phyloP scores from a whole-genome alignment of 2,113 vertebrate species.

The Clupea harengus region DNA sequence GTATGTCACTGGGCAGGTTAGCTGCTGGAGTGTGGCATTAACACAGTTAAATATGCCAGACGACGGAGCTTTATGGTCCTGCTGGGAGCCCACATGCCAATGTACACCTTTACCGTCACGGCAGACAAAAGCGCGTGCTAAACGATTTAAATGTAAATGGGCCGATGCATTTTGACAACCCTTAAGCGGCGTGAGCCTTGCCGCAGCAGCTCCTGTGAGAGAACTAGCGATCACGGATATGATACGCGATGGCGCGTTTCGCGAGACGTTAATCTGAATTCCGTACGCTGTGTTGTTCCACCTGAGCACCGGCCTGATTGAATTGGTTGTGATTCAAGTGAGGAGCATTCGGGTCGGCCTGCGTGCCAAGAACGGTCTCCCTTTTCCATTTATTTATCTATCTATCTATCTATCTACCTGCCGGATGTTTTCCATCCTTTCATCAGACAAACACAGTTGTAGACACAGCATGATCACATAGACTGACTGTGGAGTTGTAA shows the following conservation, averaged over 20 bases:
- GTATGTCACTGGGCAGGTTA: not conserved
- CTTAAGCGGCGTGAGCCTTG: not conserved
- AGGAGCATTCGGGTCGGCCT: not conserved
- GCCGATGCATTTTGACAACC: not conserved
- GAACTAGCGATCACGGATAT: not conserved
- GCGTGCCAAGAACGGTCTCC: not conserved
- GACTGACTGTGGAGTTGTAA: not conserved
- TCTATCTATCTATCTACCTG: not conserved
- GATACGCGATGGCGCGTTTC: not conserved
- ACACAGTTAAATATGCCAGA: not conserved
- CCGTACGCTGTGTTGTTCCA: conserved; percentile 5
- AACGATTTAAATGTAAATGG: not conserved
- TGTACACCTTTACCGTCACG: not conserved
- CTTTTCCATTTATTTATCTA: not conserved
- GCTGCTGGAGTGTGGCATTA: not conserved
- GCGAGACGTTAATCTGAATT: not conserved
- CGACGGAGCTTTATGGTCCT: not conserved
- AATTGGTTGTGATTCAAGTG: not conserved
- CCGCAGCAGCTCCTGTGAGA: not conserved
- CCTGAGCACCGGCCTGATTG: not conserved
- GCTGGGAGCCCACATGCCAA: not conserved
- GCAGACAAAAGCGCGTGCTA: not conserved
- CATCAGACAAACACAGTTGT: not conserved
- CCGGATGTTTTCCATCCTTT: not conserved
- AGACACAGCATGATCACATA: not conserved